Percentiles rank a stretch among this genome's conserved stretches.
These are phyloP conservation scores for Calcarius lapponicus DNA, from an alignment of 2,797 vertebrate genomes.

Conservation along the genomic window DNA sequence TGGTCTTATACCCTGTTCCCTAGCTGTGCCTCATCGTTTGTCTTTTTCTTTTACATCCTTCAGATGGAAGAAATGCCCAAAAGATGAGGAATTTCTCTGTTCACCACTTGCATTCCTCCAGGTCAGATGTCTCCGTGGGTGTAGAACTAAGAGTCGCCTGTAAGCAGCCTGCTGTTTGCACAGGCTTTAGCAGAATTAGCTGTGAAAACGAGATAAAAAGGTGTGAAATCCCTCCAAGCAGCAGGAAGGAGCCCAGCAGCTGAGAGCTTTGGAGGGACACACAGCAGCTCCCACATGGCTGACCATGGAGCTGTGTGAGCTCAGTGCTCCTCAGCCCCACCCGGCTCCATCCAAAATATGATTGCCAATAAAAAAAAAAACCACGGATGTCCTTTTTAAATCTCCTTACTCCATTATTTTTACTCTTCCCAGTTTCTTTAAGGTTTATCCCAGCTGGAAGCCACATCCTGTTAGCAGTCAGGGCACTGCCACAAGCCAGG, in stretches of 20 bases:
- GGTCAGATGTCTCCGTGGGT: accelerated
- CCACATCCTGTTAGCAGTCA: accelerated
- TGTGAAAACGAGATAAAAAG: neutral
- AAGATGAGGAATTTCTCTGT: neutral
- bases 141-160: neutral
- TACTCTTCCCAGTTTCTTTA: neutral
- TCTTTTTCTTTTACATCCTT: neutral
- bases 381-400: accelerated
- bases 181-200: neutral
- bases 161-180: neutral
- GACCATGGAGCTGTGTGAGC: accelerated
- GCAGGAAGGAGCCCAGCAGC: neutral
- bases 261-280: neutral
- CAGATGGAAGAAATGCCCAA: neutral
- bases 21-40: neutral
- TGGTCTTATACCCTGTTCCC: neutral
- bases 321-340: neutral
- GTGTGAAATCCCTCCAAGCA: neutral
- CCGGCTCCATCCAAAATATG: neutral
- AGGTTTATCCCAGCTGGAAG: neutral
- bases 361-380: neutral
- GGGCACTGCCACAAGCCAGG: too few relatives aligned
- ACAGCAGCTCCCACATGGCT: accelerated
- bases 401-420: neutral
- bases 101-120: accelerated